phyloP scores from a whole-genome alignment of 1,140 invertebrate genomes.

The Drosophila arizonae region DNA sequence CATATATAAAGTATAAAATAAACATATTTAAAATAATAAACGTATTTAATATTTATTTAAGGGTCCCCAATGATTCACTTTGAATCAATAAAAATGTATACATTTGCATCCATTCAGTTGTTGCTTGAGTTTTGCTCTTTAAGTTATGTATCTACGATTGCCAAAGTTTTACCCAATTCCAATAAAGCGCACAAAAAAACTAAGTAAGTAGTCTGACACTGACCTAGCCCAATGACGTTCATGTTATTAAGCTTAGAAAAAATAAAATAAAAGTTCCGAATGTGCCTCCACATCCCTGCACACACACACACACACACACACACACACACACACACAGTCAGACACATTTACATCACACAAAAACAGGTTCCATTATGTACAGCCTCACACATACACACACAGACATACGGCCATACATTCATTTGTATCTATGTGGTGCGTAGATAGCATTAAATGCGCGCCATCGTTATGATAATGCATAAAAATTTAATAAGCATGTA shows the following conservation, averaged over 20 bases:
- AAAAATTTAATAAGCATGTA: constrained; percentile 50
- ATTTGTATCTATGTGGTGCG: constrained; percentile 1
- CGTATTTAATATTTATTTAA: too few species aligned
- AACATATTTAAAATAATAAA: not conserved
- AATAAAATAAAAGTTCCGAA: constrained; percentile 75
- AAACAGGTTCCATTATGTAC: constrained; percentile 22
- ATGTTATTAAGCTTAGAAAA: constrained; percentile 64
- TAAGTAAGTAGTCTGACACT: constrained; percentile 72
- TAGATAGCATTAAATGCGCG: constrained; percentile 11
- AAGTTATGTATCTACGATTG: constrained; percentile 43
- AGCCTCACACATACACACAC: constrained; percentile 15
- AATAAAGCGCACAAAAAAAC: constrained; percentile 55
- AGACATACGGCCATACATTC: not conserved
- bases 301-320: not conserved
- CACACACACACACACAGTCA: too few species aligned
- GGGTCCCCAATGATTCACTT: not conserved
- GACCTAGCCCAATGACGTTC: constrained; percentile 73
- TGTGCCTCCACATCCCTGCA: constrained; percentile 51
- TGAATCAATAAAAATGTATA: not conserved
- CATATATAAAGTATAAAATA: not conserved
- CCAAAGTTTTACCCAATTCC: constrained; percentile 64
- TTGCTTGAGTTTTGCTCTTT: constrained; percentile 35
- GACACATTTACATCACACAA: constrained; percentile 17
- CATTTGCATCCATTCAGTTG: constrained; percentile 18
- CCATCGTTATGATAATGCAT: constrained; percentile 34